phyloP scores from a whole-genome alignment of 1,140 invertebrate genomes.

The Trichogramma pretiosum region DNA sequence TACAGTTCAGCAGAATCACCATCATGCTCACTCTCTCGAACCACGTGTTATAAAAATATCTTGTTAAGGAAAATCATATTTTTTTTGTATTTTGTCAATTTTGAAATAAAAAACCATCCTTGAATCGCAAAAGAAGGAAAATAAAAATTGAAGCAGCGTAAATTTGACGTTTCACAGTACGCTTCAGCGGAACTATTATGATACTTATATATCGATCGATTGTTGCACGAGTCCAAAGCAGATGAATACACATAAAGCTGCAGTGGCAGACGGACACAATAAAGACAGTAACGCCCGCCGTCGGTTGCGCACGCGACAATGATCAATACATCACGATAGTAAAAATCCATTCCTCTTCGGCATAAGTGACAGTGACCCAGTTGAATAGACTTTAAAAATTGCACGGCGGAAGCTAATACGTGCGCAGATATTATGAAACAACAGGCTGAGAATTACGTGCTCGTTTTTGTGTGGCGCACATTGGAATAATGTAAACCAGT shows the following conservation, averaged over 20 bases:
- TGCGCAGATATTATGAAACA: no score
- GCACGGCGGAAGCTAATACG: constrained; percentile 1
- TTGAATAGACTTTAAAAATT: constrained; percentile 12
- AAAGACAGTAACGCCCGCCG: neutral
- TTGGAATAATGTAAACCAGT: neutral
- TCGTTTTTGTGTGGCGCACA: neutral
- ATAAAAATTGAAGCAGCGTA: neutral
- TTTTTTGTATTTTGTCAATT: constrained; percentile 7
- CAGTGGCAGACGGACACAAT: neutral
- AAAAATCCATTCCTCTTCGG: no score
- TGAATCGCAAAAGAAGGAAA: no score
- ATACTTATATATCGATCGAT: neutral
- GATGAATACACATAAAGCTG: neutral
- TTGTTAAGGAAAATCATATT: constrained; percentile 59
- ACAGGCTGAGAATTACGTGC: no score
- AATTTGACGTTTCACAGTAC: neutral
- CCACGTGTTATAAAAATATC: constrained; percentile 62
- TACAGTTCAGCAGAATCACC: constrained; percentile 96
- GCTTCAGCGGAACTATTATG: neutral
- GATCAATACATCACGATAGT: constrained; percentile 12
- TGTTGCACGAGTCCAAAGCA: neutral
- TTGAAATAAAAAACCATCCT: no score
- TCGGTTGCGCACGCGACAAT: neutral
- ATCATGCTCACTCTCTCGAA: constrained; percentile 98
- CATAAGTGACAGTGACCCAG: constrained; percentile 16